Base-by-base conservation (phyloP, 2,888 invertebrate genomes). In the Cryptocephalus moraei region DNA sequence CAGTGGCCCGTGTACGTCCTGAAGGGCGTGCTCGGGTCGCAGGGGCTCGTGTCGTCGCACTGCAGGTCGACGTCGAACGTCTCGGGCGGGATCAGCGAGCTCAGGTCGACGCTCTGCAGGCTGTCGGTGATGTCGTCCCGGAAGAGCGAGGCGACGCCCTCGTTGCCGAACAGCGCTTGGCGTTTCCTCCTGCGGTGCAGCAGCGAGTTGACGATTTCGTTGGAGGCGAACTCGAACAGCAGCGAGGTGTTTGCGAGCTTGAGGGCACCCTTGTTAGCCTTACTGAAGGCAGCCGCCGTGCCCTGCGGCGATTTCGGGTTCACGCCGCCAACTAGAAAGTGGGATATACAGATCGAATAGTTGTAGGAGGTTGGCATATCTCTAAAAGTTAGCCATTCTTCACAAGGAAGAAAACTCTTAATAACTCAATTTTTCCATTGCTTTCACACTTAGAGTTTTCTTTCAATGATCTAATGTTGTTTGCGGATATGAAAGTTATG, bases 251-350 rank as follows among this genome's bases (percentile, higher is more conserved):
- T 93, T 9, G 91, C 90, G 31, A 91, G 70, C 49, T 84, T 77
- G 8, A 92, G 68, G 0, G 93, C 90, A 60, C 87, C 85, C 64
- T 81, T 80, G 67, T 88, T 92, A 22, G 92, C 91, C 62, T 91
- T 91, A 47, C 89, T 90, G 71, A 92, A 91, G 0, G 91, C 90
- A 1, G 91, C 91, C 1, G 91, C 91, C 0, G 85, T 89, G 3
- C 92, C 91, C 10, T 84, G 81, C 0, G 91, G 84, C 0, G 91
- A 90, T 61, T 86, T 87, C 0, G 91, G 88, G 64, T 91, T 91
- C 0, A 87, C 86, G 57, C 86, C 86, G 52, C 85, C 84, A 64
- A 80, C 87, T 85, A 57, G 8, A 66, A 67, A 10, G 22, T 2
- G 6, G 22, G 6, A 22, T 22, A 22, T n/a, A n/a, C n/a, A n/a